Base-by-base conservation (phyloP, 2,888 invertebrate genomes). In the Nemotelus pantherinus region DNA sequence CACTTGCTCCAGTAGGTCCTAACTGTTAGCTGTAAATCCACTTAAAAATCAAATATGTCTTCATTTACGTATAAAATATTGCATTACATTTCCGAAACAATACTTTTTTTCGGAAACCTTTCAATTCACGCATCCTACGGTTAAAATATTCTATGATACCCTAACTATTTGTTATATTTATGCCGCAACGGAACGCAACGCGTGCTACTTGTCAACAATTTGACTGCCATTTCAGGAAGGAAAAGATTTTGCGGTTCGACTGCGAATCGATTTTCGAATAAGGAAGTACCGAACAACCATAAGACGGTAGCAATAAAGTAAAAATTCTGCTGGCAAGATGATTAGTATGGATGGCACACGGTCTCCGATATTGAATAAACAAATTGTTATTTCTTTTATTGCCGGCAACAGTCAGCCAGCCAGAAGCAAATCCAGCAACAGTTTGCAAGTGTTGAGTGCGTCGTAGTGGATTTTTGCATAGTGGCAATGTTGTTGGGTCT, bases 181-280 rank as follows among this genome's bases (percentile, higher is more conserved):
- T 70, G 55, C 70, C 47, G 43, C 25, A 53, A 55, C 70, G 55
- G 55, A 41, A 47, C 25, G 25, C 58, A 72, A 72, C 72, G 72
- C 72, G 72, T 57, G 72, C 72, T 58, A 47, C 58, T 60, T 60
- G 45, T 72, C 72, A 72, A 58, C 72, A 57, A 57, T 39, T 58
- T 60, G 60, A 47, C 5, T 43, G 43, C 72, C 72, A 43, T 72
- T 72, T 72, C 47, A 57, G 72, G 72, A 57, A 72, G 72, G 72
- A 72, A 72, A 68, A 53, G 9, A 70, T 39, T 53, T 70, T 70
- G 72, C 72, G 39, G 72, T 60, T 72, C 25, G 25, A 25, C 25
- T 25, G 25, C 25, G 25, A 25, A 25, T 5, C 48, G 72, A 58
- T 45, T 25, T 25, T 25, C 60, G 47, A 57, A 47, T 58, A 72